These are phyloP conservation scores for Helicoverpa assulta DNA, from an alignment of 2,888 invertebrate species.

Conservation along the genomic window DNA sequence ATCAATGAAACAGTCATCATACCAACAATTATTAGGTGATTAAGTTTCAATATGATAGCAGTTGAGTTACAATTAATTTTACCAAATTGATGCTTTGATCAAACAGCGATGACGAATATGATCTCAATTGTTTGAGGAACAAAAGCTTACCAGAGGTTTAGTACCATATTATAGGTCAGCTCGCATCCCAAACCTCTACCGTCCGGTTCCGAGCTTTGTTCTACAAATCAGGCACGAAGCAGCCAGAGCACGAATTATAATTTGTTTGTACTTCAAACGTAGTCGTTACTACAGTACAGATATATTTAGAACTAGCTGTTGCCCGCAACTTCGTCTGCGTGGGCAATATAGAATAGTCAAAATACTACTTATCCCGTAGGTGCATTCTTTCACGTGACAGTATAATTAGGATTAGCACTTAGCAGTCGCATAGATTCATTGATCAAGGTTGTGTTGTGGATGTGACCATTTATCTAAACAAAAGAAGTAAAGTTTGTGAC, in stretches of 20 bases:
- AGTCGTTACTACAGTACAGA: conserved; percentile 16
- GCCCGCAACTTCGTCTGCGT: too few relatives aligned
- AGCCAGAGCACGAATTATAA: conserved; percentile 4
- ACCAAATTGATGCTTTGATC: conserved; percentile 14
- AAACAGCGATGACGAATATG: conserved; percentile 15
- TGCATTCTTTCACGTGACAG: too few relatives aligned
- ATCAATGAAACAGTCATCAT: conserved; percentile 8
- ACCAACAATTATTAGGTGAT: conserved; percentile 9
- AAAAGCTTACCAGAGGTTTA: conserved; percentile 31
- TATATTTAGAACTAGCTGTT: conserved; percentile 27
- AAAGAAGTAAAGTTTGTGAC: too few relatives aligned
- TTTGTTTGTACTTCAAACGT: conserved; percentile 31
- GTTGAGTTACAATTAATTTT: conserved; percentile 22
- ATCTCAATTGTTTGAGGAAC: conserved; percentile 25
- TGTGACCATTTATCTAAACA: too few relatives aligned
- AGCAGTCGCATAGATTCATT: too few relatives aligned
- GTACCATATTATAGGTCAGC: conserved; percentile 29
- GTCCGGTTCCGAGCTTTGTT: conserved; percentile 29
- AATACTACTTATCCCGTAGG: too few relatives aligned
- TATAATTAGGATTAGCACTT: too few relatives aligned
- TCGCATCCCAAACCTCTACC: conserved; percentile 33
- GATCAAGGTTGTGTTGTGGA: too few relatives aligned
- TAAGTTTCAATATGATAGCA: background rate
- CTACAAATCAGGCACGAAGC: conserved; percentile 26
- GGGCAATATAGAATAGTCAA: too few relatives aligned